Evolutionary conservation across 2,888 invertebrate species (phyloP).

Genomic region (Drosophila sordidula): DNA sequence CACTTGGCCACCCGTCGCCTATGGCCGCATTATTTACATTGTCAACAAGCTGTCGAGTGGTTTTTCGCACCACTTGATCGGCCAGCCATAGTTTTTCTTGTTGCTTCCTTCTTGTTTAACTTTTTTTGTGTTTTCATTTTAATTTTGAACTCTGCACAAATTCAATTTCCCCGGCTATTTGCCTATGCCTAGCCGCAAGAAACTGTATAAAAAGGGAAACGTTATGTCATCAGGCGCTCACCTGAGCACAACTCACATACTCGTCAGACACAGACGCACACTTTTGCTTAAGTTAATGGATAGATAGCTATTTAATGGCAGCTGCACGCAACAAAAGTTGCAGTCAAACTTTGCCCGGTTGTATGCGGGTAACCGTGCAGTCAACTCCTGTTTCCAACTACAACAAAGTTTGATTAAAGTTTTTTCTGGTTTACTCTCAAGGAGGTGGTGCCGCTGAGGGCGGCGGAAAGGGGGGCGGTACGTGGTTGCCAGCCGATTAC

Average conservation of each 20-base stretch:
- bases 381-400: constrained; percentile 26
- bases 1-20: constrained; percentile 3
- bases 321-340: constrained; percentile 62
- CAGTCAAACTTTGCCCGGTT: constrained; percentile 50
- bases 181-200: constrained; percentile 22
- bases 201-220: constrained; percentile 12
- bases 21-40: constrained; percentile 69
- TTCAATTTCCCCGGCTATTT: constrained; percentile 63
- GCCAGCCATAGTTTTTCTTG: constrained; percentile 33
- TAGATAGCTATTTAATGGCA: constrained; percentile 62
- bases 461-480: neutral
- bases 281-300: constrained; percentile 52
- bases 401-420: constrained; percentile 54
- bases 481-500: constrained; percentile 34
- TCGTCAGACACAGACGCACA: constrained; percentile 16
- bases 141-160: constrained; percentile 50
- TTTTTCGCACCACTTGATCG: constrained; percentile 53
- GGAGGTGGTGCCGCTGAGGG: neutral
- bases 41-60: constrained; percentile 74
- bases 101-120: constrained; percentile 7
- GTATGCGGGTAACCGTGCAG: constrained; percentile 23
- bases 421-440: constrained; percentile 25
- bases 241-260: constrained; percentile 9
- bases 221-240: constrained; percentile 48
- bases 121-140: constrained; percentile 20